Evolutionary conservation across 1,140 invertebrate species (phyloP).

Genomic region (Cotesia glomerata): DNA sequence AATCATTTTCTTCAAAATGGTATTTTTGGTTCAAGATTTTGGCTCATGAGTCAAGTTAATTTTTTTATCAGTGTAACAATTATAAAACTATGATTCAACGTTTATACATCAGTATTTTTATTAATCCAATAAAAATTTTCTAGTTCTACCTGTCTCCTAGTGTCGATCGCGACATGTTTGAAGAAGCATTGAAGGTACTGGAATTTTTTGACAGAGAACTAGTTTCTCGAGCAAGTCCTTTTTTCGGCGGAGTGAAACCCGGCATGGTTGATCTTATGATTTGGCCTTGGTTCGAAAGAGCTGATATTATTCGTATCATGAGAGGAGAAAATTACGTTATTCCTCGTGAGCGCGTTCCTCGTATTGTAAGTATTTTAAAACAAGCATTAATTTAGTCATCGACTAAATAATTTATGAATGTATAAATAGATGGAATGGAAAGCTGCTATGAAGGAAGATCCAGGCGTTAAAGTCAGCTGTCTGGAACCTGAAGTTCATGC

Average conservation of each 20-base stretch:
- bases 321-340: conserved; percentile 66
- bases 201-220: conserved; percentile 74
- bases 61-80: too few species aligned
- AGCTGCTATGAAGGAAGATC: conserved; percentile 72
- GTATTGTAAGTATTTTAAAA: conserved; percentile 41
- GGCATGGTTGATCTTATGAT: conserved; percentile 91
- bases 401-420: conserved; percentile 18
- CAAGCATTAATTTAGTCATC: neutral
- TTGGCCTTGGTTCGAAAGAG: conserved; percentile 87
- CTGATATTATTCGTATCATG: conserved; percentile 65
- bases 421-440: conserved; percentile 70
- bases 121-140: conserved; percentile 27
- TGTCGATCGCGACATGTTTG: conserved; percentile 49
- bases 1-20: too few species aligned
- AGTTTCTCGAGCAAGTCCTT: conserved; percentile 68
- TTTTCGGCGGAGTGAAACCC: conserved; percentile 72
- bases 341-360: conserved; percentile 56
- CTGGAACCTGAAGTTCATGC: conserved; percentile 73
- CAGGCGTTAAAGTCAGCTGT: conserved; percentile 71
- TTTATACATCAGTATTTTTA: conserved; percentile 12
- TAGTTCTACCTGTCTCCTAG: conserved; percentile 41
- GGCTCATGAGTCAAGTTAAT: too few species aligned
- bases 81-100: too few species aligned
- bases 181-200: conserved; percentile 64
- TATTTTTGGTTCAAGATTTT: too few species aligned